Evolutionary conservation across 2,888 invertebrate species (phyloP), one percentile per base, ranked within the genome.

Genomic region (Idaea aversata): DNA sequence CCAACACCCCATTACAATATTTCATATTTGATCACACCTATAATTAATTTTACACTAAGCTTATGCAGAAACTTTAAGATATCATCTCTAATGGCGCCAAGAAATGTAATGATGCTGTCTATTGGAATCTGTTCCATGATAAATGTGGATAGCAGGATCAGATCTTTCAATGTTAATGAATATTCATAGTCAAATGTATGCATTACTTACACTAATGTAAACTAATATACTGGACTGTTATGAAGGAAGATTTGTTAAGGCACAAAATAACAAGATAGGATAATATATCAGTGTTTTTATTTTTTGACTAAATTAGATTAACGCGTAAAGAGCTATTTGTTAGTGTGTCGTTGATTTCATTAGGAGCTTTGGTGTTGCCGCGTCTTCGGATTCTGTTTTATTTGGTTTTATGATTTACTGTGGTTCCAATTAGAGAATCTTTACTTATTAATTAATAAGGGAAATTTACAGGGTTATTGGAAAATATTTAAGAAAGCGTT

Each of bases 281-380:
- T 74, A 72, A 75, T 77, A 72, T 71, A 76, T 80, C 69, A 77
- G 66, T 66, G 72, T 77, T 79, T 81, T 75, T 78, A 76, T 79
- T 80, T 72, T 74, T 74, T 72, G 73, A 76, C 71, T 73, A 83
- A 86, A 88, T 90, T 87, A 87, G 87, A 87, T 88, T 85, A 87
- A 79, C 81, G 82, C 77, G 77, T 82, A 84, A 79, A 74, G 66
- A 80, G 77, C 76, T 82, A 84, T 90, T 87, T 85, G 86, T 90
- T 81, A 85, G 79, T 75, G 80, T 75, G 72, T 72, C 76, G 80
- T 83, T 88, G 86, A 90, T 88, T 89, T 87, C 79, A 87, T 89
- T 89, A 88, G 70, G 67, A 67, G 73, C 80, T 83, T 85, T 87
- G 84, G 80, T 81, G 77, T 77, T 78, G 81, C 87, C 81, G 81